Conservation (phyloP, 1,140 invertebrate species). For the silkworm (Bombyx mori) region DNA sequence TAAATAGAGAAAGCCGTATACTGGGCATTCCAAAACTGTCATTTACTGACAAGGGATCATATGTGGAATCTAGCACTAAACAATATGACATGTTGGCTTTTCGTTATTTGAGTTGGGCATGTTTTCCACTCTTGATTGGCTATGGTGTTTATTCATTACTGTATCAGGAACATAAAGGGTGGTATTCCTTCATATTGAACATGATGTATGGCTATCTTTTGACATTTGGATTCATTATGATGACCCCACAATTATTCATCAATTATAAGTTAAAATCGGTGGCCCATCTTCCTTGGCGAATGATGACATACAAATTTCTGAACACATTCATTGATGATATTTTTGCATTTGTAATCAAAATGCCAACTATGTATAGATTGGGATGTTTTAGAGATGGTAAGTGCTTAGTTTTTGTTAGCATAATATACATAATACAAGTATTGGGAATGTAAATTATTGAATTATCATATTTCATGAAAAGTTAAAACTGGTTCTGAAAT, state of each 20-base stretch:
- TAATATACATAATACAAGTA: not conserved
- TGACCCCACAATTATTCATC: slow-evolving; percentile 99
- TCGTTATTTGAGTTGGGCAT: slow-evolving; percentile 94
- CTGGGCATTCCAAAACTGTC: slow-evolving; percentile 87
- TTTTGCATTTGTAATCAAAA: slow-evolving; percentile 99
- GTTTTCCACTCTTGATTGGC: slow-evolving; percentile 92
- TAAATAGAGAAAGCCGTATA: slow-evolving; percentile 81
- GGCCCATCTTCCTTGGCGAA: slow-evolving; percentile 98
- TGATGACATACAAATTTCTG: slow-evolving; percentile 99
- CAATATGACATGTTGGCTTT: slow-evolving; percentile 97
- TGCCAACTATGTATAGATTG: slow-evolving; percentile 96
- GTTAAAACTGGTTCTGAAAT: not conserved
- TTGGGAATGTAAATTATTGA: not conserved
- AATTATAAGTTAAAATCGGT: slow-evolving; percentile 99
- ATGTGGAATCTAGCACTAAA: slow-evolving; percentile 95
- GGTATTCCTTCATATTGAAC: slow-evolving; percentile 94
- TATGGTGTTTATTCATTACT: slow-evolving; percentile 98
- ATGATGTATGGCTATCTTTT: slow-evolving; percentile 99
- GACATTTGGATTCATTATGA: slow-evolving; percentile 99
- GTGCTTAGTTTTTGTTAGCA: slow-evolving; percentile 22
- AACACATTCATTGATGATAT: slow-evolving; percentile 99
- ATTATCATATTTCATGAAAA: not conserved
- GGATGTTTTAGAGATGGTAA: slow-evolving; percentile 97
- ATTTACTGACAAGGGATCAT: slow-evolving; percentile 96
- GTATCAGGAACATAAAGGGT: slow-evolving; percentile 98